These are phyloP conservation scores for Spermophilus dauricus DNA, from an alignment of 2,113 vertebrate genomes.

Conservation along the genomic window DNA sequence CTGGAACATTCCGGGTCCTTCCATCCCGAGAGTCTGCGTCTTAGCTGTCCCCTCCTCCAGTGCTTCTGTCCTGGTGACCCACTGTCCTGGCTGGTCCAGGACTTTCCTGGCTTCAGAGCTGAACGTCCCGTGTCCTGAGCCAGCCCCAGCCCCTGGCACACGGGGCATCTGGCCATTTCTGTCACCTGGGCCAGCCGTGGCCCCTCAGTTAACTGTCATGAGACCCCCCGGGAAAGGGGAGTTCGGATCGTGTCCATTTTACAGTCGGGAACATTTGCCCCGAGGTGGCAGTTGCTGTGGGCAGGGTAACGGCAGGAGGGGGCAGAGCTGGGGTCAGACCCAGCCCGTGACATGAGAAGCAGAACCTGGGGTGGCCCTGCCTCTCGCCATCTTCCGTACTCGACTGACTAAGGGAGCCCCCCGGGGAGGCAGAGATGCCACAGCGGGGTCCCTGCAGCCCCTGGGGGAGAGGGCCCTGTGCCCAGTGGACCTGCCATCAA, in stretches of 20 bases:
- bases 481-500: not conserved
- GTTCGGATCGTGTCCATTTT: not conserved
- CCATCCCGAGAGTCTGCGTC: not conserved
- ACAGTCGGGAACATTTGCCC: not conserved
- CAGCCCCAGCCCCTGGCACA: not conserved
- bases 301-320: not conserved
- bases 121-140: not conserved
- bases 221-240: no score
- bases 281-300: rapidly evolving
- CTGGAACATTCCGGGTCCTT: not conserved
- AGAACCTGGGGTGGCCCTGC: no score
- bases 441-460: rapidly evolving
- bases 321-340: not conserved
- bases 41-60: not conserved
- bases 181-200: not conserved
- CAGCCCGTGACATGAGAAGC: no score
- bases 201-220: not conserved
- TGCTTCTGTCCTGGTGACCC: rapidly evolving
- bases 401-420: no score
- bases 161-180: rapidly evolving
- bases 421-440: rapidly evolving
- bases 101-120: not conserved
- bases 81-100: not conserved
- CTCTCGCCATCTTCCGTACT: not conserved
- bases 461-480: not conserved